Percentiles rank a stretch among this genome's conserved stretches.
Evolutionary conservation across 92 coral and sea anemone genomes (phyloP).

Genomic region (Isaurus tuberculatus): DNA sequence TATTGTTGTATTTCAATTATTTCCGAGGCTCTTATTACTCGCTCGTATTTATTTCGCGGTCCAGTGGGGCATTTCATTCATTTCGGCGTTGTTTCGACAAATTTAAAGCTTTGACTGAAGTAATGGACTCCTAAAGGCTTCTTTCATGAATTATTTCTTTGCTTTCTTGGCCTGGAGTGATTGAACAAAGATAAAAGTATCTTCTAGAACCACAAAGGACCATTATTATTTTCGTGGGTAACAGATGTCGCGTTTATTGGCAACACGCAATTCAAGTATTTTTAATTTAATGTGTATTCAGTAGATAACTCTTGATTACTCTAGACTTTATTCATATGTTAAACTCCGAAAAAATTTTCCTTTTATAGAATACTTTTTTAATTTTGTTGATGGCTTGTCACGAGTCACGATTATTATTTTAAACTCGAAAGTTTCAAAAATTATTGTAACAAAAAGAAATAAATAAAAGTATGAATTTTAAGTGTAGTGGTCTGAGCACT

Average conservation of each 20-base stretch:
- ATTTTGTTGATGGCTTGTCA: no score
- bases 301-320: background rate
- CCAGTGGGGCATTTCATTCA: background rate
- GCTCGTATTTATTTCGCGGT: background rate
- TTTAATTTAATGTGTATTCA: background rate
- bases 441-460: no score
- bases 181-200: background rate
- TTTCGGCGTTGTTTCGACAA: background rate
- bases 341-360: no score
- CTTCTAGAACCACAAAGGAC: constrained; percentile 15
- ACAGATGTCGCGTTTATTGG: background rate
- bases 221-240: background rate
- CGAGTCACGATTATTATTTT: background rate
- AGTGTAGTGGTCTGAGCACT: no score
- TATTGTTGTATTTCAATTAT: background rate
- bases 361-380: no score
- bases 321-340: background rate
- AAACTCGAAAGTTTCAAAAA: no score
- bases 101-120: background rate
- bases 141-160: background rate
- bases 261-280: background rate
- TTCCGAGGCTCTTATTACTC: background rate
- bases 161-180: background rate
- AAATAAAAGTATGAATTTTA: no score
- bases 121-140: background rate